Evolutionary conservation across 2,113 vertebrate species (phyloP).

Genomic region (Sapajus apella): DNA sequence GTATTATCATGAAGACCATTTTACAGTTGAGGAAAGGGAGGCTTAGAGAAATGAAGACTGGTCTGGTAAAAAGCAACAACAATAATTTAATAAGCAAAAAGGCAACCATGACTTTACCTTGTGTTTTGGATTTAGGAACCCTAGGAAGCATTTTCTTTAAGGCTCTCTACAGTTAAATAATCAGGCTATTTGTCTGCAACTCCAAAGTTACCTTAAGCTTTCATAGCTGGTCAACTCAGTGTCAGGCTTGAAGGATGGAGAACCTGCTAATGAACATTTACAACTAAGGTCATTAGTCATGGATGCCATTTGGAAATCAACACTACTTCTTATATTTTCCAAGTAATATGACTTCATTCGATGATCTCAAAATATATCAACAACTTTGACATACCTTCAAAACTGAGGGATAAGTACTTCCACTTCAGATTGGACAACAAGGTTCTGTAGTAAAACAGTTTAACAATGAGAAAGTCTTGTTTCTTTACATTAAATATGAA

Average conservation of each 20-base stretch:
- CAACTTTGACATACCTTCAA: background rate
- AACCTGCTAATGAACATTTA: background rate
- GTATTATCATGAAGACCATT: background rate
- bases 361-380: background rate
- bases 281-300: background rate
- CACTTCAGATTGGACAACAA: background rate
- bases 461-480: background rate
- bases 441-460: background rate
- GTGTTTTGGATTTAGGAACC: background rate
- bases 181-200: background rate
- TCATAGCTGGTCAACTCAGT: background rate
- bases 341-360: background rate
- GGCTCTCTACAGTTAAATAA: background rate
- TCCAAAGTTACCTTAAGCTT: background rate
- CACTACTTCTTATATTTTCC: background rate
- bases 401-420: background rate
- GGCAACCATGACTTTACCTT: background rate
- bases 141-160: background rate
- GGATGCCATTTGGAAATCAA: background rate
- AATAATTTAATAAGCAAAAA: background rate
- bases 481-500: background rate
- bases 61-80: background rate
- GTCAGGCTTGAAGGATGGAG: background rate
- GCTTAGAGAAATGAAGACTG: background rate
- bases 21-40: background rate